Percentiles rank a stretch among this genome's conserved stretches.
Conservation (phyloP, 2,113 vertebrate genomes). For the Chloropsis hardwickii region DNA sequence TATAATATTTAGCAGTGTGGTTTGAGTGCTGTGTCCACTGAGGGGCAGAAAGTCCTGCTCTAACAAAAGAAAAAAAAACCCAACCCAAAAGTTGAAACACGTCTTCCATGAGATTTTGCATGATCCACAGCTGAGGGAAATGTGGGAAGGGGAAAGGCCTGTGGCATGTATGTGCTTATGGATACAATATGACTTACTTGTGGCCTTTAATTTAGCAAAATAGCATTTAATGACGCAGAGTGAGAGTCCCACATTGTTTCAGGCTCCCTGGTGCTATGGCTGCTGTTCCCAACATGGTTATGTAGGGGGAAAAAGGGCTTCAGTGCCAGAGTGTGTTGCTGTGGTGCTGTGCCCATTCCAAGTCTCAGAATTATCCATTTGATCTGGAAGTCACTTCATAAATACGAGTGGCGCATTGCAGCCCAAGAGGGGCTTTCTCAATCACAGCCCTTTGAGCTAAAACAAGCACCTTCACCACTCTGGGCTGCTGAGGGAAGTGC, state of each 20-base stretch:
- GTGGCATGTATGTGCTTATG: neutral
- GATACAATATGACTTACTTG: neutral
- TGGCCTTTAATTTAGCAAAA: neutral
- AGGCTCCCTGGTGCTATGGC: neutral
- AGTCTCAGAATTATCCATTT: neutral
- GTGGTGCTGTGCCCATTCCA: neutral
- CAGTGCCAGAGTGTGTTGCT: rapidly evolving
- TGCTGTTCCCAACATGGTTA: neutral
- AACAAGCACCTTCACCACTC: neutral
- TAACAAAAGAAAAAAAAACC: neutral
- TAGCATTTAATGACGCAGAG: neutral
- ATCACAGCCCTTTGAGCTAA: neutral
- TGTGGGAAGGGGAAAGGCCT: neutral
- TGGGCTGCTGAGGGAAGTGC: neutral
- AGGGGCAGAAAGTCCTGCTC: conserved; percentile 11
- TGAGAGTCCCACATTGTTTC: neutral
- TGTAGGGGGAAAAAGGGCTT: rapidly evolving
- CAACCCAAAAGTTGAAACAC: neutral
- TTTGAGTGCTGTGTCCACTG: conserved; percentile 51
- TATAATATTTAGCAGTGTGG: conserved; percentile 43
- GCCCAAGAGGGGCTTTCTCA: neutral
- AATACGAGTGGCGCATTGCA: neutral
- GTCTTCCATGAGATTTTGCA: neutral
- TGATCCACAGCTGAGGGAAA: neutral
- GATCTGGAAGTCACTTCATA: neutral